A percentile compares a stretch with the other conserved stretches of the same genome.
Conservation (phyloP, 2,113 vertebrate species). For the Tragelaphus scriptus region DNA sequence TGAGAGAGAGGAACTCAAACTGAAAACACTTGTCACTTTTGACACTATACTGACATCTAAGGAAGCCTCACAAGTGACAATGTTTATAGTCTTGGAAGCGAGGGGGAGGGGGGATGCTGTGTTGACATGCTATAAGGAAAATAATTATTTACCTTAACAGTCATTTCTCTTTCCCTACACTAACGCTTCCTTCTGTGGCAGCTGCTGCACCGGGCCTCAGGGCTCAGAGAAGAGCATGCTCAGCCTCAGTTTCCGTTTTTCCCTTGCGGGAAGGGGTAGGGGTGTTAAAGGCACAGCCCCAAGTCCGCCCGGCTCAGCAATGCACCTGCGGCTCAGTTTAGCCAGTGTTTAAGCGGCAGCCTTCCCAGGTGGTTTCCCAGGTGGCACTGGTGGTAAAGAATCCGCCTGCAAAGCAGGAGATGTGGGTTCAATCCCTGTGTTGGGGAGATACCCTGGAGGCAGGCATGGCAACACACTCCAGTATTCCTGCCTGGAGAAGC, state of each 20-base stretch:
- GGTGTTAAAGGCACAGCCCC: not conserved
- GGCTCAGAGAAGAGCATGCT: not conserved
- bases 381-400: not conserved
- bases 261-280: not conserved
- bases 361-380: not conserved
- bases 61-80: constrained; percentile 85
- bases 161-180: not conserved
- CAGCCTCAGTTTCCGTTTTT: fast-evolving
- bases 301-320: fast-evolving
- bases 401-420: not conserved
- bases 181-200: fast-evolving
- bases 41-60: constrained; percentile 86
- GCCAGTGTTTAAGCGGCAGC: not conserved
- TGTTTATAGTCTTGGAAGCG: constrained; percentile 86
- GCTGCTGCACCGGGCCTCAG: fast-evolving
- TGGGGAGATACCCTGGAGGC: not conserved
- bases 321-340: not conserved
- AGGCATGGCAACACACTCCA: not conserved
- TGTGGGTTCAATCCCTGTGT: not conserved
- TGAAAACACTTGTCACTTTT: constrained; percentile 89
- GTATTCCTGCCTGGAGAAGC: not conserved
- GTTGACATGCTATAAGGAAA: not conserved
- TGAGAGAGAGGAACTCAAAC: constrained; percentile 89
- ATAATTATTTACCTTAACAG: fast-evolving
- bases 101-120: not conserved